Conservation (phyloP, 2,888 invertebrate genomes). For the Neoascia interrupta region DNA sequence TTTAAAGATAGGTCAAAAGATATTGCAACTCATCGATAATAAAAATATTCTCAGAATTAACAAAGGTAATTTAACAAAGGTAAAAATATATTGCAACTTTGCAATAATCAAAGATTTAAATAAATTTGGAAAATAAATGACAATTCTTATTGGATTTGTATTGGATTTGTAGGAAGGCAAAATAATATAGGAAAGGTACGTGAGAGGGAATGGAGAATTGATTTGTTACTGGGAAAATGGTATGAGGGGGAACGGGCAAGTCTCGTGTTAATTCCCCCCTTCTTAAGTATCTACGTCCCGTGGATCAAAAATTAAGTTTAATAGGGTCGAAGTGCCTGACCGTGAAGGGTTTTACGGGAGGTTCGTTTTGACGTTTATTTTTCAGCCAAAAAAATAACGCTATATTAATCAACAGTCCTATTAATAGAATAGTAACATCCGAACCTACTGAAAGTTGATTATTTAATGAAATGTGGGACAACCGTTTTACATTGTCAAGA, state of each 20-base stretch:
- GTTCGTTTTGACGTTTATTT: not conserved
- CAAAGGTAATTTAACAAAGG: too few relatives aligned
- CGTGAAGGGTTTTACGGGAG: not conserved
- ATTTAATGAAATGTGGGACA: slow-evolving; percentile 1
- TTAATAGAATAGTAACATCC: not conserved
- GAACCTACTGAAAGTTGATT: slow-evolving; percentile 2
- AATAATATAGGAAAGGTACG: too few relatives aligned
- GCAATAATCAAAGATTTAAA: too few relatives aligned
- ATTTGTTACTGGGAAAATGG: too few relatives aligned
- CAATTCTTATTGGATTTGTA: too few relatives aligned
- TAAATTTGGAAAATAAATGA: too few relatives aligned
- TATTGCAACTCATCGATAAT: too few relatives aligned
- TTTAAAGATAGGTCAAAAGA: too few relatives aligned
- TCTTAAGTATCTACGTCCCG: slow-evolving; percentile 1
- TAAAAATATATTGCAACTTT: too few relatives aligned
- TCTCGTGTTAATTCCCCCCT: slow-evolving; percentile 9
- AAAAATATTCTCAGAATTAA: too few relatives aligned
- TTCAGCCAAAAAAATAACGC: slow-evolving; percentile 1
- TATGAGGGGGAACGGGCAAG: not conserved
- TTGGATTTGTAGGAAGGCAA: too few relatives aligned
- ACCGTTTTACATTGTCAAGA: slow-evolving; percentile 10
- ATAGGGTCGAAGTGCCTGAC: not conserved
- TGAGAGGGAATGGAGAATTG: too few relatives aligned
- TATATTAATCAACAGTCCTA: slow-evolving; percentile 3
- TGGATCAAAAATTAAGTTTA: slow-evolving; percentile 6